Conservation (phyloP, 2,888 invertebrate genomes). For the Anorthoa munda region DNA sequence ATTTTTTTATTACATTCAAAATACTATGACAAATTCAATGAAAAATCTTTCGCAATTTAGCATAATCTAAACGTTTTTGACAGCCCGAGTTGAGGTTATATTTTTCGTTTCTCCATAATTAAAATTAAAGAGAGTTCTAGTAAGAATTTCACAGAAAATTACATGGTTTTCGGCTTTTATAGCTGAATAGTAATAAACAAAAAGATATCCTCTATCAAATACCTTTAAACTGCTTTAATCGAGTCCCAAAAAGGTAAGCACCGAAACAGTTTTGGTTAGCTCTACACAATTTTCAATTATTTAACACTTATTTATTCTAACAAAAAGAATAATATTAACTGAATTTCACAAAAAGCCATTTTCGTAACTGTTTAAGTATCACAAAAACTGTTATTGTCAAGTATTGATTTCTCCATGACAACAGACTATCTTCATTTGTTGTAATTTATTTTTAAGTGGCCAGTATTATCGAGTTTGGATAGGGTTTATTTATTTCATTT, state of each 20-base stretch:
- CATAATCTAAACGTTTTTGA: constrained; percentile 56
- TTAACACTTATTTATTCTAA: constrained; percentile 55
- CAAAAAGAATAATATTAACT: constrained; percentile 54
- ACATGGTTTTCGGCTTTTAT: not conserved
- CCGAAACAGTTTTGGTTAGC: constrained; percentile 43
- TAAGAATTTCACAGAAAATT: not conserved
- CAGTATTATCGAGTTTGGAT: constrained; percentile 40
- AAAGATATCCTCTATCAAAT: constrained; percentile 2
- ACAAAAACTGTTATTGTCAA: constrained; percentile 65
- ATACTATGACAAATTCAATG: too few species aligned
- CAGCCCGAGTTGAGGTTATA: constrained; percentile 29
- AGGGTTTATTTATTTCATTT: constrained; percentile 14
- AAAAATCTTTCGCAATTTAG: not conserved
- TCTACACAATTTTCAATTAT: constrained; percentile 41
- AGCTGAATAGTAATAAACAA: not conserved
- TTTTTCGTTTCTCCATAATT: not conserved
- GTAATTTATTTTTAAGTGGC: constrained; percentile 56
- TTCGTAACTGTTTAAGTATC: constrained; percentile 45
- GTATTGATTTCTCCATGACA: constrained; percentile 79
- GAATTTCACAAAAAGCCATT: constrained; percentile 51
- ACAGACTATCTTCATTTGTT: constrained; percentile 73
- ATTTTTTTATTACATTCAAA: too few species aligned
- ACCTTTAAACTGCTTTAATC: constrained; percentile 29
- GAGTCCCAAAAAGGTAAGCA: constrained; percentile 53
- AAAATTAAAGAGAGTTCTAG: not conserved